Conservation (phyloP, 2,797 vertebrate species). For the Pseudochirops cupreus region DNA sequence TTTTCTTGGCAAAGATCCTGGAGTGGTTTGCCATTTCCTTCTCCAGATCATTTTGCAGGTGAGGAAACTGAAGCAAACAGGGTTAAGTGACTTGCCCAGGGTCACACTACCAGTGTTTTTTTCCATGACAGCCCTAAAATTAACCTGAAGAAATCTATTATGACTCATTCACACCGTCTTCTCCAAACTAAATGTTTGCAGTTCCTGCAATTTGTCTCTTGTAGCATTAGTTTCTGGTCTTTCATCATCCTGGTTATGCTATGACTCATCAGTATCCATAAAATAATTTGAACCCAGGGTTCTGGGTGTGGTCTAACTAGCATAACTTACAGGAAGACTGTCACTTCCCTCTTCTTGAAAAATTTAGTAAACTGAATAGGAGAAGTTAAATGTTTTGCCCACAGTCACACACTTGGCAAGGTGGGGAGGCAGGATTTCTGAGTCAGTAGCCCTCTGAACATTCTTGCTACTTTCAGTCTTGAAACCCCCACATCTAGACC, state of each 20-base stretch:
- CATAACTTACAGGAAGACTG: background rate
- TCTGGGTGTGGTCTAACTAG: background rate
- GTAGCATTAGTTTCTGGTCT: background rate
- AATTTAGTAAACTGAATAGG: background rate
- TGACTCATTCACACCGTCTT: background rate
- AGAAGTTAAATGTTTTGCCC: background rate
- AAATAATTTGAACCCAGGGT: background rate
- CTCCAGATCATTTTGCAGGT: background rate
- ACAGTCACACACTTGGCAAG: background rate
- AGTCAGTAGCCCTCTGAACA: background rate
- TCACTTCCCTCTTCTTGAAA: background rate
- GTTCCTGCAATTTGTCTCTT: background rate
- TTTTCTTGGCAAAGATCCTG: background rate
- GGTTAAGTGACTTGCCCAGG: background rate
- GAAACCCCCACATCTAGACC: background rate
- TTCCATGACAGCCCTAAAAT: background rate
- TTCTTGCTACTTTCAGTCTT: background rate
- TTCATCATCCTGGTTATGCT: background rate
- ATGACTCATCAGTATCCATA: background rate
- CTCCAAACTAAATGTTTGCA: background rate
- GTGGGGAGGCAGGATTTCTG: background rate
- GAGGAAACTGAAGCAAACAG: background rate
- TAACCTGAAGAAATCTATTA: background rate
- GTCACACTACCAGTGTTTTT: background rate
- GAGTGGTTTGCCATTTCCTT: background rate